Evolutionary conservation across 2,888 invertebrate genomes (phyloP).

Genomic region (Apocheima hispidaria): DNA sequence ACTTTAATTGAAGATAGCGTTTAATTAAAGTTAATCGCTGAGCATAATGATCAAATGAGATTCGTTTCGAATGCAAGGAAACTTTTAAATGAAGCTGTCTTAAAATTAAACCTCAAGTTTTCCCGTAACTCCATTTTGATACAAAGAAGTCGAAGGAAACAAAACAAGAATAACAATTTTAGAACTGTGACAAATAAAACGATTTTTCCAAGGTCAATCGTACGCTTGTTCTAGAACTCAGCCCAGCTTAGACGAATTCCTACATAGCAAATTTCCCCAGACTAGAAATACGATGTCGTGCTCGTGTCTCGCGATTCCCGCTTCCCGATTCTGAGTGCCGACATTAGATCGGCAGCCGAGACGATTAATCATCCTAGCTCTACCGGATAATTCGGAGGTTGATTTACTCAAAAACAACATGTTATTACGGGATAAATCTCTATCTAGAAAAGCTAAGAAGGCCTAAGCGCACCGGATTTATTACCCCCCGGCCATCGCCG

Average conservation of each 20-base stretch:
- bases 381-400: slow-evolving; percentile 86
- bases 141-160: background rate
- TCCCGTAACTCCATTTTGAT: background rate
- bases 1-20: slow-evolving; percentile 79
- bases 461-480: slow-evolving; percentile 85
- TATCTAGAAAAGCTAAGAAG: slow-evolving; percentile 86
- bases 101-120: slow-evolving; percentile 18
- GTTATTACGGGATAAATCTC: slow-evolving; percentile 86
- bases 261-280: slow-evolving; percentile 2
- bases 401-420: slow-evolving; percentile 85
- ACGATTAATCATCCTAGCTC: slow-evolving; percentile 83
- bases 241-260: background rate
- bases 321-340: slow-evolving; percentile 43
- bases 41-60: slow-evolving; percentile 62
- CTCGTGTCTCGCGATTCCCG: slow-evolving; percentile 10
- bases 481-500: slow-evolving; percentile 74
- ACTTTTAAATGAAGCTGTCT: slow-evolving; percentile 37
- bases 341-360: slow-evolving; percentile 76
- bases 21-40: slow-evolving; percentile 79
- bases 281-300: slow-evolving; percentile 17
- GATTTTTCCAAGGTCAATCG: no score
- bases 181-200: no score
- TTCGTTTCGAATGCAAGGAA: slow-evolving; percentile 51
- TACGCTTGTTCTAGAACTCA: background rate
- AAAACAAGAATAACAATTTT: background rate